phyloP scores from a whole-genome alignment of 2,797 vertebrate genomes.

The Glyptemys insculpta region DNA sequence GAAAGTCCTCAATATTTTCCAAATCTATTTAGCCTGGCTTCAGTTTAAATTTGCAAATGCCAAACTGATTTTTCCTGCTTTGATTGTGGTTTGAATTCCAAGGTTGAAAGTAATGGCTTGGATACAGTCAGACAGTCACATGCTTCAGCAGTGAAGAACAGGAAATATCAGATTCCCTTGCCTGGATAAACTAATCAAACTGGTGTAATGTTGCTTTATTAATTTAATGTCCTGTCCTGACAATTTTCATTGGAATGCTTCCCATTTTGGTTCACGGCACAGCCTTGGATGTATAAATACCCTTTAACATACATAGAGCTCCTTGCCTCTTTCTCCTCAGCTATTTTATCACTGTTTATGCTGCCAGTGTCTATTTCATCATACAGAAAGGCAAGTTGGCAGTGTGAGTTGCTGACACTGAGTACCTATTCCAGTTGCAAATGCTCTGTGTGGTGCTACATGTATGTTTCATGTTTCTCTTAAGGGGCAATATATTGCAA shows the following conservation, averaged over 20 bases:
- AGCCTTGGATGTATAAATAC: not conserved
- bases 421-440: not conserved
- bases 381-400: slow-evolving; percentile 4
- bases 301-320: not conserved
- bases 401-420: not conserved
- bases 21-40: not conserved
- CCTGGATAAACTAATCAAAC: not conserved
- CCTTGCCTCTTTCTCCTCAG: not conserved
- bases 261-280: not conserved
- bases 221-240: not conserved
- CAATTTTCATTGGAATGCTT: accelerated
- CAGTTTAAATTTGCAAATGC: not conserved
- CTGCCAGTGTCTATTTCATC: not conserved
- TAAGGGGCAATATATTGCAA: slow-evolving; percentile 27
- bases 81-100: not conserved
- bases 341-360: not conserved
- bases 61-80: not conserved
- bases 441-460: not conserved
- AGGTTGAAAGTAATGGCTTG: not conserved
- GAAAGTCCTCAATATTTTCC: not conserved
- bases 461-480: slow-evolving; percentile 26
- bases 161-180: not conserved
- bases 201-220: not conserved
- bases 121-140: not conserved
- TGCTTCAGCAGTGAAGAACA: not conserved